Conservation (phyloP, 2,797 vertebrate species). For the Sylvia borin region DNA sequence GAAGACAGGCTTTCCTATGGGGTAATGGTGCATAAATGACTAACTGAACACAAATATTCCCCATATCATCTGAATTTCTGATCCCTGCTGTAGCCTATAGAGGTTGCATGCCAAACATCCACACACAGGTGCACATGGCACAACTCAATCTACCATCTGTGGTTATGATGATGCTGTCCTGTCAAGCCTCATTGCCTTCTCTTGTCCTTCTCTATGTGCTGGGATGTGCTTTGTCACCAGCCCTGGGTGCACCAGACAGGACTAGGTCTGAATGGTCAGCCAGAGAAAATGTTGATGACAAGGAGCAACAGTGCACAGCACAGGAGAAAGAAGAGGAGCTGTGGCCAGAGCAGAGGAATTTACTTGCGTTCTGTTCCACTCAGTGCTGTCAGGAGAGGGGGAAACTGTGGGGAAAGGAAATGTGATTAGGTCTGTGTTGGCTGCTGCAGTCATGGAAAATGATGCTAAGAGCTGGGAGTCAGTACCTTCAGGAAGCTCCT, state of each 20-base stretch:
- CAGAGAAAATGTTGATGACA: not conserved
- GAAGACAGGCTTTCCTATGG: not conserved
- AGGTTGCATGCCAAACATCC: not conserved
- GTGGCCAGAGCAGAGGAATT: not conserved
- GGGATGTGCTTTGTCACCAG: not conserved
- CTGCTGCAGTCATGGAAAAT: not conserved
- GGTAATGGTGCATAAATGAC: not conserved
- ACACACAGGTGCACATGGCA: fast-evolving
- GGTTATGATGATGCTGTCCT: not conserved
- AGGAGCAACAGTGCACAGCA: fast-evolving
- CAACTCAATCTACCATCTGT: not conserved
- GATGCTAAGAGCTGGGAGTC: not conserved
- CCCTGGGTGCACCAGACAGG: not conserved
- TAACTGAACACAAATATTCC: not conserved
- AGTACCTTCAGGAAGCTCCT: not conserved
- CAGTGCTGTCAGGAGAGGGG: not conserved
- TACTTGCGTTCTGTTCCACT: not conserved
- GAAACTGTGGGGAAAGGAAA: not conserved
- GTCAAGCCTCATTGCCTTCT: not conserved
- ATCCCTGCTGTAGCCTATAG: not conserved
- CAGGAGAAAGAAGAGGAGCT: not conserved
- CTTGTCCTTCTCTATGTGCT: not conserved
- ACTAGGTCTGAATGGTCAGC: not conserved
- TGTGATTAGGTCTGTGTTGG: fast-evolving
- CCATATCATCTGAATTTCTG: not conserved